A percentile compares a stretch with the other conserved stretches of the same genome.
These are phyloP conservation scores for Poecilia wingei DNA, from an alignment of 2,797 vertebrate species.

Conservation along the genomic window DNA sequence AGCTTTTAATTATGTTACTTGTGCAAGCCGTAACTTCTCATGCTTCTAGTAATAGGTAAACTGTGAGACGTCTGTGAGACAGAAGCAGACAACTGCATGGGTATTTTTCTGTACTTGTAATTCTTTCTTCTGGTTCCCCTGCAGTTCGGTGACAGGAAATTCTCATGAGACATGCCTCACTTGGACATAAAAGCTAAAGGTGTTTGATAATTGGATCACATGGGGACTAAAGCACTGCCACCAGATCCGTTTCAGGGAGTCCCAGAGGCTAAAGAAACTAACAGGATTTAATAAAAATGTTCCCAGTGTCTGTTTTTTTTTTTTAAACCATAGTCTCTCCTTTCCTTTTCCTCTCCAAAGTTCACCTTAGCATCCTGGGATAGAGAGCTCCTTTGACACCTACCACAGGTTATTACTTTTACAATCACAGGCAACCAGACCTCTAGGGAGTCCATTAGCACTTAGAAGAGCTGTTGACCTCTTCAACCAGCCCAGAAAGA, in stretches of 20 bases:
- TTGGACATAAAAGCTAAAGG: constrained; percentile 49
- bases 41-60: constrained; percentile 3
- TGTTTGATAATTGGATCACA: constrained; percentile 71
- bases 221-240: constrained; percentile 39
- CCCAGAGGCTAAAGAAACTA: constrained; percentile 64
- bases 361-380: constrained; percentile 47
- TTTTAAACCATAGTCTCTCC: constrained; percentile 10
- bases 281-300: constrained; percentile 70
- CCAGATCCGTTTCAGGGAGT: constrained; percentile 56
- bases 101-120: constrained; percentile 21
- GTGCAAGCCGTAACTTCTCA: background rate
- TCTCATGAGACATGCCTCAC: constrained; percentile 44
- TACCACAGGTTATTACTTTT: constrained; percentile 78
- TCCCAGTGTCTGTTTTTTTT: constrained; percentile 15
- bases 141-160: constrained; percentile 43
- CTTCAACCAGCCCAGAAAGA: constrained; percentile 36
- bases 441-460: constrained; percentile 76
- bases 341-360: constrained; percentile 44
- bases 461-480: constrained; percentile 62
- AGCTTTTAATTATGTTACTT: background rate
- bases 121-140: constrained; percentile 27
- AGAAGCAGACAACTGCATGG: constrained; percentile 16
- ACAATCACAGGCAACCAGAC: constrained; percentile 67
- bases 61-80: background rate
- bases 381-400: constrained; percentile 66